phyloP scores from a whole-genome alignment of 2,797 vertebrate genomes.

The Bovichtus diacanthus region DNA sequence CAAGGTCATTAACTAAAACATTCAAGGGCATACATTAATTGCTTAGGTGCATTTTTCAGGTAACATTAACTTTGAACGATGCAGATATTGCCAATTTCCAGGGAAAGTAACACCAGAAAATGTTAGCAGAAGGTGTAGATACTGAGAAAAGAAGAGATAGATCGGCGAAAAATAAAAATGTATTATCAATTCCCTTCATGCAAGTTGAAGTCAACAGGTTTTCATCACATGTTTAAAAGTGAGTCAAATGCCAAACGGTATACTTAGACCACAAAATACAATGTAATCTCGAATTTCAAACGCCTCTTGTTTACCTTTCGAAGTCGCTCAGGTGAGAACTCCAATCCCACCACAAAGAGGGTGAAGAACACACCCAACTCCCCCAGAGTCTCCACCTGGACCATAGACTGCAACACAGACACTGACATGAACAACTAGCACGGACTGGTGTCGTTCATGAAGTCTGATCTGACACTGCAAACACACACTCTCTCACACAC shows the following conservation, averaged over 20 bases:
- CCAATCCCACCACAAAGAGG: slow-evolving; percentile 95
- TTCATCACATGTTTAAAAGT: too few species aligned
- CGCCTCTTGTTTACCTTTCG: slow-evolving; percentile 88
- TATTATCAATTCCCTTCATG: not conserved
- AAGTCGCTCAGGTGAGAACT: slow-evolving; percentile 97
- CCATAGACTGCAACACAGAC: slow-evolving; percentile 89
- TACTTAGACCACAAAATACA: too few species aligned
- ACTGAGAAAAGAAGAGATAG: not conserved
- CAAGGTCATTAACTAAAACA: not conserved
- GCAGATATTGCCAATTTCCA: not conserved
- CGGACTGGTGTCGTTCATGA: not conserved
- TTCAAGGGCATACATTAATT: not conserved
- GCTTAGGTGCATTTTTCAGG: not conserved
- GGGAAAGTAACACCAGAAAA: not conserved
- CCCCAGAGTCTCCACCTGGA: slow-evolving; percentile 97
- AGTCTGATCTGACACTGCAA: not conserved
- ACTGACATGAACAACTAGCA: not conserved
- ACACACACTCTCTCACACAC: not conserved
- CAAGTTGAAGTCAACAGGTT: too few species aligned
- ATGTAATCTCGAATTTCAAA: not conserved
- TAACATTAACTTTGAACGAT: not conserved
- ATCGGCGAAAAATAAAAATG: not conserved
- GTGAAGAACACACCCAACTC: slow-evolving; percentile 98
- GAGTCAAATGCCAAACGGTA: too few species aligned
- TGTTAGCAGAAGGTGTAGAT: not conserved